Conservation (phyloP, 2,888 invertebrate genomes). For the Cyaniris semiargus region DNA sequence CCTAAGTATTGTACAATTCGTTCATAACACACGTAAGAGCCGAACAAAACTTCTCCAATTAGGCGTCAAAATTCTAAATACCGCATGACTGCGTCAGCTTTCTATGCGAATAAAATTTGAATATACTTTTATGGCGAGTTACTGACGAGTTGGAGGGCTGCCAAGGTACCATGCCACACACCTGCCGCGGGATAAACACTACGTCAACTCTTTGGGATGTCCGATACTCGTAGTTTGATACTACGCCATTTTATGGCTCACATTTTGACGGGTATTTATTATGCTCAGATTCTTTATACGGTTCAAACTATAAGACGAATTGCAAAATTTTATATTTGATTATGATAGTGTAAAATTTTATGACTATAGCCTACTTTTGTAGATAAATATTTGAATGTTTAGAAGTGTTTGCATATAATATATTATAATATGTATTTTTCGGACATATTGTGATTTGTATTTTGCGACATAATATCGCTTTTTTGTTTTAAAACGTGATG, state of each 20-base stretch:
- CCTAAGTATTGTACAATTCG: background rate
- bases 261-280: background rate
- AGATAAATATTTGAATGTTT: too few relatives aligned
- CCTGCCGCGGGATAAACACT: constrained; percentile 5
- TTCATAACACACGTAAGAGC: background rate
- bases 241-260: background rate
- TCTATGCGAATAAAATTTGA: constrained; percentile 23
- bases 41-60: constrained; percentile 9
- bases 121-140: constrained; percentile 26
- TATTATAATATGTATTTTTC: too few relatives aligned
- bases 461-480: too few relatives aligned
- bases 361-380: too few relatives aligned
- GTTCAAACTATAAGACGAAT: too few relatives aligned
- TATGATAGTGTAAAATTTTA: too few relatives aligned
- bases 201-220: constrained; percentile 12
- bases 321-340: too few relatives aligned
- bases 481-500: too few relatives aligned
- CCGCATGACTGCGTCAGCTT: constrained; percentile 8
- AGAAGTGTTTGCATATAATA: too few relatives aligned
- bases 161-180: constrained; percentile 28
- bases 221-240: background rate
- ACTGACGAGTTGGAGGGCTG: constrained; percentile 35
- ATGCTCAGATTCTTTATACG: background rate
- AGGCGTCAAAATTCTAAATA: constrained; percentile 4
- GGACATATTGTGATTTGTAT: too few relatives aligned